A percentile compares a stretch with the other conserved stretches of the same genome.
These are phyloP conservation scores for Eciton burchellii DNA, from an alignment of 1,140 invertebrate species.

Conservation along the genomic window DNA sequence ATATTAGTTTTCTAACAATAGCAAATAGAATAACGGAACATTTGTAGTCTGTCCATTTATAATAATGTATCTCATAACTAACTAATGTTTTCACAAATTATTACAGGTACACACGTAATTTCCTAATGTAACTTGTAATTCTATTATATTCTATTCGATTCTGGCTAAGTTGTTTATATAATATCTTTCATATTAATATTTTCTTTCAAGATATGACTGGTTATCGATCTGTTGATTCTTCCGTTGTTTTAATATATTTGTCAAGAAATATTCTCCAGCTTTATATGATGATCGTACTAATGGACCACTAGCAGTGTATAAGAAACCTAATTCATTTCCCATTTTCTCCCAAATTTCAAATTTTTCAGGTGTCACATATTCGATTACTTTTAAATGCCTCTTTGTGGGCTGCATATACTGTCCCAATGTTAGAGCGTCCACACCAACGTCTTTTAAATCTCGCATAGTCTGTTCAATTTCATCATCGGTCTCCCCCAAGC, in stretches of 20 bases:
- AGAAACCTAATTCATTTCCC: constrained; percentile 95
- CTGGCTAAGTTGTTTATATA: constrained; percentile 3
- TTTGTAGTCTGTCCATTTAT: constrained; percentile 10
- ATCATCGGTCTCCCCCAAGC: constrained; percentile 97
- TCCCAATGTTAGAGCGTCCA: constrained; percentile 98
- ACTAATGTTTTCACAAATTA: constrained; percentile 15
- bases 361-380: constrained; percentile 98
- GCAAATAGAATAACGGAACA: constrained; percentile 12
- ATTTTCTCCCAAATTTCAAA: constrained; percentile 96
- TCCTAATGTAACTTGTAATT: background rate
- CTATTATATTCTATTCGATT: constrained; percentile 11
- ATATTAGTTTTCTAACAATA: constrained; percentile 57
- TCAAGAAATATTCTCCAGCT: constrained; percentile 97
- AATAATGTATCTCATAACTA: background rate
- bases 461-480: constrained; percentile 95
- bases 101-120: constrained; percentile 39
- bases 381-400: constrained; percentile 97
- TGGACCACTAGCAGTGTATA: constrained; percentile 99
- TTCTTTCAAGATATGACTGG: background rate
- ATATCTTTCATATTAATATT: constrained; percentile 13
- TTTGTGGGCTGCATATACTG: constrained; percentile 99
- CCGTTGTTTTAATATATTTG: constrained; percentile 90
- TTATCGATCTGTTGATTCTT: constrained; percentile 63
- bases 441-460: constrained; percentile 92
- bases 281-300: constrained; percentile 98